Percentiles rank a stretch among this genome's conserved stretches.
These are phyloP conservation scores for Drosophila rellima DNA, from an alignment of 2,888 invertebrate genomes.

Conservation along the genomic window DNA sequence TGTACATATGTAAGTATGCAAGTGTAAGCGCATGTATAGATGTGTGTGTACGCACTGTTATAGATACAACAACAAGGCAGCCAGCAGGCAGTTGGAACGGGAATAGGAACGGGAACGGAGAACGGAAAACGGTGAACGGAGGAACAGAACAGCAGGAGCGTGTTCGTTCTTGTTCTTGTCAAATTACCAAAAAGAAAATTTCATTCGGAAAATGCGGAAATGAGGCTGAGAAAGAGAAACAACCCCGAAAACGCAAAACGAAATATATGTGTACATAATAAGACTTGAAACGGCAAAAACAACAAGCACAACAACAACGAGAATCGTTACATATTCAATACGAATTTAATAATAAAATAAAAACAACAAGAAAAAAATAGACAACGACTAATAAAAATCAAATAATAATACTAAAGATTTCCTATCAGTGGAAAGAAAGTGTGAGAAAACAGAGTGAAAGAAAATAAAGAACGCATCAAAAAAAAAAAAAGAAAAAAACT, in stretches of 20 bases:
- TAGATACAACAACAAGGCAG: conserved; percentile 76
- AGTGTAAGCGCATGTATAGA: conserved; percentile 45
- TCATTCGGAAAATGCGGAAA: conserved; percentile 80
- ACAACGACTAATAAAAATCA: conserved; percentile 25
- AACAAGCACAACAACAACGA: too few species aligned
- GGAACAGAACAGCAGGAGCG: conserved; percentile 56
- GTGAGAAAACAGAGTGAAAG: conserved; percentile 58
- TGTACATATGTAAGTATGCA: conserved; percentile 28
- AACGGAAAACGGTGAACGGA: conserved; percentile 36
- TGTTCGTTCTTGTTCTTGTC: conserved; percentile 76
- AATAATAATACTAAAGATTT: conserved; percentile 29
- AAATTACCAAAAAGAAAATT: conserved; percentile 80
- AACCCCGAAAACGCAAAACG: conserved; percentile 71
- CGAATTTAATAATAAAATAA: conserved; percentile 60
- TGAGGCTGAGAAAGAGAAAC: conserved; percentile 74
- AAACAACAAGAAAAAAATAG: conserved; percentile 34
- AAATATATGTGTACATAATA: conserved; percentile 55
- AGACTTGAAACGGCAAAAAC: conserved; percentile 46
- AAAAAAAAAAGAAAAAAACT: conserved; percentile 43
- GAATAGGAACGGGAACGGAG: conserved; percentile 23
- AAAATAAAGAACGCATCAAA: conserved; percentile 59
- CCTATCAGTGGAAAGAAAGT: conserved; percentile 66
- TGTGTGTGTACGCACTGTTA: conserved; percentile 70
- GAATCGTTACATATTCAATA: conserved; percentile 31
- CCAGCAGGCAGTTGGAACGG: conserved; percentile 35